A percentile compares a stretch with the other conserved stretches of the same genome.
phyloP scores from a whole-genome alignment of 2,888 invertebrate species.

The Thyatira batis region DNA sequence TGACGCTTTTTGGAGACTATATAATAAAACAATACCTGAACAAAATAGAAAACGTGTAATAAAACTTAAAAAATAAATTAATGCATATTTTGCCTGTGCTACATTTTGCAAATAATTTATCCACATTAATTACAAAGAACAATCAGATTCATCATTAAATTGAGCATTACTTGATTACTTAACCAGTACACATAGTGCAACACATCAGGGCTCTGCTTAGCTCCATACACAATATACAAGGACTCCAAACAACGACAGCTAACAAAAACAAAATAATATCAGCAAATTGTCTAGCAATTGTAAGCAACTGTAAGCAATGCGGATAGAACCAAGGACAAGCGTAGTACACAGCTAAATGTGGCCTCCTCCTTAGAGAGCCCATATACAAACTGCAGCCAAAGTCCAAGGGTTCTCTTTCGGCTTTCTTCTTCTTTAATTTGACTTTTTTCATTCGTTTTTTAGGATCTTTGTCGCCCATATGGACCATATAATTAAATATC shows the following conservation, averaged over 20 bases:
- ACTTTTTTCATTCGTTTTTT: slow-evolving; percentile 3
- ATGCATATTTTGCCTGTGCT: too few species aligned
- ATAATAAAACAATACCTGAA: too few species aligned
- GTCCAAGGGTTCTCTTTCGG: slow-evolving; percentile 20
- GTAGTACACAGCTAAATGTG: slow-evolving; percentile 41
- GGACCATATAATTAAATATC: neutral
- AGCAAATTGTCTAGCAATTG: slow-evolving; percentile 41
- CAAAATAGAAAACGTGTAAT: too few species aligned
- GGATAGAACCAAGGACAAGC: slow-evolving; percentile 56
- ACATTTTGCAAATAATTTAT: too few species aligned
- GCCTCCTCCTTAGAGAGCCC: slow-evolving; percentile 41
- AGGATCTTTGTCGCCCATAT: neutral
- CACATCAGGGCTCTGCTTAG: slow-evolving; percentile 43
- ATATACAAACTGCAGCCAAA: slow-evolving; percentile 48
- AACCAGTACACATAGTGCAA: slow-evolving; percentile 47
- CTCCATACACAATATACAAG: slow-evolving; percentile 52
- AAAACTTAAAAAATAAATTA: too few species aligned
- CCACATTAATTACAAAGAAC: too few species aligned
- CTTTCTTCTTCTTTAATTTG: neutral
- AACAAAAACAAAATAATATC: slow-evolving; percentile 47
- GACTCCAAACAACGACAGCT: slow-evolving; percentile 58
- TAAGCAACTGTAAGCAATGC: slow-evolving; percentile 43
- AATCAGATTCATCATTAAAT: neutral
- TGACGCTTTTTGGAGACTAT: too few species aligned
- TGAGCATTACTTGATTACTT: slow-evolving; percentile 10